These are phyloP conservation scores for Hirtodrosophila histrioides DNA, from an alignment of 2,888 invertebrate genomes.

Conservation along the genomic window DNA sequence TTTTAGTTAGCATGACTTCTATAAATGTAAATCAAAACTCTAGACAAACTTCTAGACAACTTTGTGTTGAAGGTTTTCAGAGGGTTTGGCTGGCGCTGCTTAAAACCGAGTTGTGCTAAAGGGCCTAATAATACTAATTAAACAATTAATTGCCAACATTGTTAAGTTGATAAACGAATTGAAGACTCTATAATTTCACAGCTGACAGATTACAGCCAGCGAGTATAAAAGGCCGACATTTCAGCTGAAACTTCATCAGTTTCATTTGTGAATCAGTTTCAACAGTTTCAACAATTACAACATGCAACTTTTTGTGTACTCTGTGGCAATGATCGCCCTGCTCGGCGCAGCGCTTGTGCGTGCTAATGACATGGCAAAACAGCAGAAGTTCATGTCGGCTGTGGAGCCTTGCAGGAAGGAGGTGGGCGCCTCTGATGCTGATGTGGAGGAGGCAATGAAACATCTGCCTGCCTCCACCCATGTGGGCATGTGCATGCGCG, in stretches of 20 bases:
- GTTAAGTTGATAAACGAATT: slow-evolving; percentile 19
- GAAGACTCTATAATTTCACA: slow-evolving; percentile 74
- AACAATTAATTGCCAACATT: slow-evolving; percentile 34
- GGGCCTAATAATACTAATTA: slow-evolving; percentile 43
- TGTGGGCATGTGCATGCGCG: slow-evolving; percentile 77
- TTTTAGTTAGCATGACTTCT: too few species aligned
- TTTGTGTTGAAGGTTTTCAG: too few species aligned
- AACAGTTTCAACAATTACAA: slow-evolving; percentile 44
- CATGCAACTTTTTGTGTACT: slow-evolving; percentile 44
- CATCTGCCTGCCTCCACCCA: slow-evolving; percentile 56
- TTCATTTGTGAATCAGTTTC: not conserved
- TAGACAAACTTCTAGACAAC: too few species aligned
- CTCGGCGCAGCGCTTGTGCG: slow-evolving; percentile 41
- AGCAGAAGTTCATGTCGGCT: slow-evolving; percentile 55
- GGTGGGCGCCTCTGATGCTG: slow-evolving; percentile 73
- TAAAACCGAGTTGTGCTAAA: too few species aligned
- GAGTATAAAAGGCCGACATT: slow-evolving; percentile 51
- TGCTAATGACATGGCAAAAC: slow-evolving; percentile 60
- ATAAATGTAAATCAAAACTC: too few species aligned
- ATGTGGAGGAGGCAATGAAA: slow-evolving; percentile 57
- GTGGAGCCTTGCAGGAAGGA: slow-evolving; percentile 71
- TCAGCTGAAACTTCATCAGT: not conserved
- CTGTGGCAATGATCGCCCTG: slow-evolving; percentile 31
- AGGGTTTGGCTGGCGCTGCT: too few species aligned
- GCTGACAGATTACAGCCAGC: slow-evolving; percentile 47